Conservation (phyloP, 2,888 invertebrate genomes). For the Erebia aethiops region DNA sequence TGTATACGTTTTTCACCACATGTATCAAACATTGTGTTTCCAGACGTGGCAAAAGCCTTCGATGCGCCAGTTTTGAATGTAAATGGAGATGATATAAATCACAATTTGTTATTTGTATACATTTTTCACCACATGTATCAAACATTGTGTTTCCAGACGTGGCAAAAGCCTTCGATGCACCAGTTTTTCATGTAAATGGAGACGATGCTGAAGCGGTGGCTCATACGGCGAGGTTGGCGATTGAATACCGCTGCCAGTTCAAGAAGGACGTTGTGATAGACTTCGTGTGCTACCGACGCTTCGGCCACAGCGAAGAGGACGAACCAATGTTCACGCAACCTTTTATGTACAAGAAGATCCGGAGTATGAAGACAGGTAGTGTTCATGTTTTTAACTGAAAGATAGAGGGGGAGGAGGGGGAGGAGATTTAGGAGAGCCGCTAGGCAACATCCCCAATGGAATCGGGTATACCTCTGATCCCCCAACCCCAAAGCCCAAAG, state of each 20-base stretch:
- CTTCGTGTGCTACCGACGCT: constrained; percentile 92
- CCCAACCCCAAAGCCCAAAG: no score
- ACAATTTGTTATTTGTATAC: no score
- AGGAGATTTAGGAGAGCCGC: no score
- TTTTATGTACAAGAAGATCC: constrained; percentile 95
- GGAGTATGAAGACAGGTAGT: constrained; percentile 80
- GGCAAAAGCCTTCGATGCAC: constrained; percentile 94
- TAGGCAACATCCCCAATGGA: no score
- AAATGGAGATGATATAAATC: no score
- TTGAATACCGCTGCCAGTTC: constrained; percentile 94
- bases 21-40: no score
- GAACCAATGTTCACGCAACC: constrained; percentile 98
- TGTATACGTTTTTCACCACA: no score
- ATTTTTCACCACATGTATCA: not conserved
- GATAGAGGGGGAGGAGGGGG: no score
- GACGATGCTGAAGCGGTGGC: constrained; percentile 97
- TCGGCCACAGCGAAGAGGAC: constrained; percentile 97
- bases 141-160: constrained; percentile 80
- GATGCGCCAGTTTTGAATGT: no score
- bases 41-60: no score
- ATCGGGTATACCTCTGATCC: no score
- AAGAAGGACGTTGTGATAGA: constrained; percentile 94
- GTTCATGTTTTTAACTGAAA: not conserved
- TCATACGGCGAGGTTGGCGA: constrained; percentile 93
- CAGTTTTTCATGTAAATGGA: constrained; percentile 97